These are phyloP conservation scores for Heterodera filipjevi DNA, from an alignment of 2,888 invertebrate genomes.

Conservation along the genomic window DNA sequence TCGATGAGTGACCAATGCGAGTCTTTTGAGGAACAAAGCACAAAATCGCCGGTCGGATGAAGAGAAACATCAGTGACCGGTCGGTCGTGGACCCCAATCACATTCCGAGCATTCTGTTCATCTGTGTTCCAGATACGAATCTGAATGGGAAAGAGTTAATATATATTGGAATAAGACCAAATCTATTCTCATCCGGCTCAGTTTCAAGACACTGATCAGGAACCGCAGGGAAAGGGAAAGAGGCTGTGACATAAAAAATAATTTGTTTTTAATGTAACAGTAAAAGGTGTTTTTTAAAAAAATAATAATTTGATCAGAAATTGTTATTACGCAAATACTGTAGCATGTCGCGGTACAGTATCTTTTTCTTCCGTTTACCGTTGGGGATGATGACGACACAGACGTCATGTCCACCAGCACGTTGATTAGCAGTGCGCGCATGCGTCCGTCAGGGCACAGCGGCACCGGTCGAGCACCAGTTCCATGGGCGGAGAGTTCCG, in stretches of 20 bases:
- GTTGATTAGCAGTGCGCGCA: slow-evolving; percentile 54
- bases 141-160: not conserved
- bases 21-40: slow-evolving; percentile 89
- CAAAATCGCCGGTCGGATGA: slow-evolving; percentile 75
- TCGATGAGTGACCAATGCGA: slow-evolving; percentile 98
- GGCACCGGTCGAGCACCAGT: slow-evolving; percentile 37
- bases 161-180: too few species aligned
- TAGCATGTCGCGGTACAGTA: too few species aligned
- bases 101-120: not conserved
- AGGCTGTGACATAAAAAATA: too few species aligned
- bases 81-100: not conserved
- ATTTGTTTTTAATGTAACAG: too few species aligned
- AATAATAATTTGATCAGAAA: too few species aligned
- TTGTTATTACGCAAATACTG: too few species aligned
- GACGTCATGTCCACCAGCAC: slow-evolving; percentile 53
- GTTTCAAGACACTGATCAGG: too few species aligned
- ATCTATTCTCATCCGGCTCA: too few species aligned
- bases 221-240: too few species aligned
- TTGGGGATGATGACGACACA: not conserved
- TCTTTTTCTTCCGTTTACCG: too few species aligned
- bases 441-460: slow-evolving; percentile 56
- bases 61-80: not conserved
- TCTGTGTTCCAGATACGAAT: not conserved
- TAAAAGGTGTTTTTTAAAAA: too few species aligned
- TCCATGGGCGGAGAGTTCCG: not conserved